A percentile compares a stretch with the other conserved stretches of the same genome.
phyloP scores from a whole-genome alignment of 2,888 invertebrate genomes.

The Toxonevra muliebris region DNA sequence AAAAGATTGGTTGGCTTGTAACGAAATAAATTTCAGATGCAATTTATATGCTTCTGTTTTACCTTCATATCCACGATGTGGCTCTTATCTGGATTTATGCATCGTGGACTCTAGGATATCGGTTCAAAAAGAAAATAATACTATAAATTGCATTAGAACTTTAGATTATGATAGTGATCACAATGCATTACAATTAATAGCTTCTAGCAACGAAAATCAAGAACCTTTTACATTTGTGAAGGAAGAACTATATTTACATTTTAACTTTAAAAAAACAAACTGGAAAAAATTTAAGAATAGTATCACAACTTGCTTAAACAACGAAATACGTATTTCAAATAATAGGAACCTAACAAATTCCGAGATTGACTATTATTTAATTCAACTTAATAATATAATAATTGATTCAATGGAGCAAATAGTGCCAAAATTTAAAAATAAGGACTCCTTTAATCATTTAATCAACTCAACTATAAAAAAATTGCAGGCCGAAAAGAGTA shows the following conservation, averaged over 20 bases:
- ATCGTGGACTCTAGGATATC: no score
- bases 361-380: background rate
- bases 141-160: background rate
- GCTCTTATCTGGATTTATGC: no score
- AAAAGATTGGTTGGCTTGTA: constrained; percentile 1
- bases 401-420: background rate
- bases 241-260: background rate
- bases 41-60: background rate
- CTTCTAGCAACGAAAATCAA: background rate
- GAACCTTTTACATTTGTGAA: background rate
- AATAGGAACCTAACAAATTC: background rate
- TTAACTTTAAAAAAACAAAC: constrained; percentile 2
- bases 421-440: no score
- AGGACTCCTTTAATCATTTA: no score
- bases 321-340: background rate
- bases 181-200: constrained; percentile 1
- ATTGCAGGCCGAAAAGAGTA: no score
- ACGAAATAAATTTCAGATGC: constrained; percentile 1
- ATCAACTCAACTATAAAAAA: no score
- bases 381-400: background rate
- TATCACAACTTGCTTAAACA: background rate
- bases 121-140: no score
- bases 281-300: constrained; percentile 10
- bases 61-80: no score
- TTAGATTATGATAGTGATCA: constrained; percentile 9